These are phyloP conservation scores for Agrochola lota DNA, from an alignment of 2,888 invertebrate species.

Conservation along the genomic window DNA sequence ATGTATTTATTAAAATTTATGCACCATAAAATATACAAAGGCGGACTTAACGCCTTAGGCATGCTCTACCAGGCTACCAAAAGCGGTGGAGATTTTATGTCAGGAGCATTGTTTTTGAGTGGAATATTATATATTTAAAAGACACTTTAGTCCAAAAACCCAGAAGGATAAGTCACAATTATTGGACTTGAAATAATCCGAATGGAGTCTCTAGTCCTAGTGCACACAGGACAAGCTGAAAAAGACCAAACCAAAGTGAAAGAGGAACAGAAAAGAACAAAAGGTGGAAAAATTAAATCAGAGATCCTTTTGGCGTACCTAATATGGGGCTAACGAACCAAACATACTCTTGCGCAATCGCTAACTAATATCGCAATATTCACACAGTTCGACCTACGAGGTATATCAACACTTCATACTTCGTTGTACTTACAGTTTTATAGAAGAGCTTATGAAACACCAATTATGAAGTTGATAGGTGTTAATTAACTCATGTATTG, in stretches of 20 bases:
- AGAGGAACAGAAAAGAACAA: background rate
- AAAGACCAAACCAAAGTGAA: background rate
- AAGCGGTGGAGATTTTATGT: background rate
- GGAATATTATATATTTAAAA: background rate
- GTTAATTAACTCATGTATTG: constrained; percentile 53
- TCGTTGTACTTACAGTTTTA: constrained; percentile 30
- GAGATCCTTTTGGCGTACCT: background rate
- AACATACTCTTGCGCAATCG: constrained; percentile 34
- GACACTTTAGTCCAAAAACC: background rate
- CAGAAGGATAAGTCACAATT: background rate
- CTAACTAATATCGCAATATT: constrained; percentile 58
- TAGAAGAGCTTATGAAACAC: constrained; percentile 56
- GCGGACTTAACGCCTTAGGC: background rate
- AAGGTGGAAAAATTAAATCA: background rate
- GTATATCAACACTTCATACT: constrained; percentile 34
- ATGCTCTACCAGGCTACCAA: background rate
- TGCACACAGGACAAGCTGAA: background rate
- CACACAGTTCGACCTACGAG: constrained; percentile 23
- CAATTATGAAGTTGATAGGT: constrained; percentile 58
- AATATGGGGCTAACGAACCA: background rate
- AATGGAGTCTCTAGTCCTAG: background rate
- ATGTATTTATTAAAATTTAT: background rate
- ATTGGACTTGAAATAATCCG: background rate
- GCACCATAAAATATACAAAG: background rate
- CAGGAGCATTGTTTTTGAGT: background rate